phyloP scores from a whole-genome alignment of 2,888 invertebrate species.

The Allolobophora icterica region DNA sequence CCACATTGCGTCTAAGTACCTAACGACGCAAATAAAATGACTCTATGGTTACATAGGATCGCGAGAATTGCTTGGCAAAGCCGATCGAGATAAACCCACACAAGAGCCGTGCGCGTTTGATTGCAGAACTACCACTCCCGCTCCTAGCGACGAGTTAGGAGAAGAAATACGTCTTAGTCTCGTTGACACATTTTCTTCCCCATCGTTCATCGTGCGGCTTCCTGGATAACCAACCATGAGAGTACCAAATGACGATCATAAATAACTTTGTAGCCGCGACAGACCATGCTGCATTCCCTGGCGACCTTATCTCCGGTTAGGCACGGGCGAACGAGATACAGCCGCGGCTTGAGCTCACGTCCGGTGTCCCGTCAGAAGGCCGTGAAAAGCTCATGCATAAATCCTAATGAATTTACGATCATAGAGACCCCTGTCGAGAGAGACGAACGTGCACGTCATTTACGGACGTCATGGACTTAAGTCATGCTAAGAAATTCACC shows the following conservation, averaged over 20 bases:
- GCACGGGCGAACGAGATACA: neutral
- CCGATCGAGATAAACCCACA: neutral
- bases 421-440: neutral
- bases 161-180: neutral
- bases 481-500: neutral
- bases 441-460: neutral
- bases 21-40: neutral
- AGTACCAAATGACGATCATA: neutral
- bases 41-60: neutral
- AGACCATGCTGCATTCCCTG: neutral
- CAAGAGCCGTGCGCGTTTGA: neutral
- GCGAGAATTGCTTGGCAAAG: neutral
- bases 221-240: neutral
- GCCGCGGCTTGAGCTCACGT: neutral
- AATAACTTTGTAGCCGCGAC: neutral
- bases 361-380: neutral
- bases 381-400: neutral
- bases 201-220: neutral
- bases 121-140: neutral
- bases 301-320: neutral
- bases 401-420: constrained; percentile 1
- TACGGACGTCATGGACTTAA: neutral
- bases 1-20: neutral
- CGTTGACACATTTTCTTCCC: neutral
- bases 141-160: neutral